Evolutionary conservation across 1,140 invertebrate genomes (phyloP), one percentile per base, ranked within the genome.

Genomic region (Drosophila lacteicornis): DNA sequence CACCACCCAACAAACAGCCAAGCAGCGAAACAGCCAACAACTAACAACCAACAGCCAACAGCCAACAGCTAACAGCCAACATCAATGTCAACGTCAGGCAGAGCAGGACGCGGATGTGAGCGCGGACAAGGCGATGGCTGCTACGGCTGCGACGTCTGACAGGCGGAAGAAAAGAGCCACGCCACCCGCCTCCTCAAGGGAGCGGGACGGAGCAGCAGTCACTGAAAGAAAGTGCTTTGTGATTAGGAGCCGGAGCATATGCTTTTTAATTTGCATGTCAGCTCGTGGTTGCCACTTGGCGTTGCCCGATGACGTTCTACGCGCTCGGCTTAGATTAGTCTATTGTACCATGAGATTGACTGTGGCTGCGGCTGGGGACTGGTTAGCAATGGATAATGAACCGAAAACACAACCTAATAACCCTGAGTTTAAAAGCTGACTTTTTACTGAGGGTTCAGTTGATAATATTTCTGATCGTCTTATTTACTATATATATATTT

Each of bases 51-150:
- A 68, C 51, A 68, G 19, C 17, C 43, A 60, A 58, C 53, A 56
- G 58, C 25, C 50, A 60, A 69, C 76, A 80, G 75, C 82, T 63
- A 78, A 82, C 83, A 87, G 83, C 17, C 79, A 75, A 78, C 83
- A 86, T 86, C 82, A 86, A 86, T 83, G 83, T 87, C 83, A 87
- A 82, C 73, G 66, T 88, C 83, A 88, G 69, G 33, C 51, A 55
- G 59, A 77, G 59, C 77, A 62, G 75, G 61, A 61, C 49, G 80
- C 63, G 63, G 62, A 82, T 59, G 69, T 71, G 43, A 49, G 53
- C 74, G 75, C 75, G 75, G 75, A 78, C 74, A 78, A 78, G 75
- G 65, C 66, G 75, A 76, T 73, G 74, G 74, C 73, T 66, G 53
- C 47, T 42, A 76, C 74, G 74, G 74, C 73, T 66, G 53, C 47